phyloP scores from a whole-genome alignment of 1,140 invertebrate species.

The Alviniconcha marisindica region DNA sequence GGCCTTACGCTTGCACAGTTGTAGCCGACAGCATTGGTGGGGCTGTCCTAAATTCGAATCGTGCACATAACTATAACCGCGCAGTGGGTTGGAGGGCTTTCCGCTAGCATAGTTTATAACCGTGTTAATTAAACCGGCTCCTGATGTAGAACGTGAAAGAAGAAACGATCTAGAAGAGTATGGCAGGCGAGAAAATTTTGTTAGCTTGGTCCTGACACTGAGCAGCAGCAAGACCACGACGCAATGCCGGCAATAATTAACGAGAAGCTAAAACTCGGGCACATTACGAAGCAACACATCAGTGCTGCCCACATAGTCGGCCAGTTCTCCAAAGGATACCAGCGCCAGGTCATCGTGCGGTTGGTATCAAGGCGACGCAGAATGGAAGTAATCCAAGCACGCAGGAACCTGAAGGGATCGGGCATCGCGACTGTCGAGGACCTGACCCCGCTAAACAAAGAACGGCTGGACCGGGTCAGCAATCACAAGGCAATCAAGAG shows the following conservation, averaged over 20 bases:
- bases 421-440: not conserved
- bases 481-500: not conserved
- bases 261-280: not conserved
- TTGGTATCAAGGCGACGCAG: not conserved
- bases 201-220: not conserved
- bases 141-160: not conserved
- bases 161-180: not conserved
- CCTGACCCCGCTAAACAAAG: not conserved
- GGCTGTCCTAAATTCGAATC: no score
- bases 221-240: not conserved
- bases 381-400: not conserved
- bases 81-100: no score
- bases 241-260: not conserved
- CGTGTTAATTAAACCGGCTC: no score
- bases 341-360: not conserved
- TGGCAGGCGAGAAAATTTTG: not conserved
- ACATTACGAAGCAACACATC: not conserved
- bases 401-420: not conserved
- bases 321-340: not conserved
- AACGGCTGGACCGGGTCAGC: not conserved
- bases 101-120: no score
- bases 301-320: not conserved
- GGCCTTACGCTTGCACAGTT: no score
- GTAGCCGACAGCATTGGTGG: no score
- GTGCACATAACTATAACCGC: no score